Evolutionary conservation across 2,888 invertebrate species (phyloP), one percentile per base, ranked within the genome.

Genomic region (Micoletzkya japonica): DNA sequence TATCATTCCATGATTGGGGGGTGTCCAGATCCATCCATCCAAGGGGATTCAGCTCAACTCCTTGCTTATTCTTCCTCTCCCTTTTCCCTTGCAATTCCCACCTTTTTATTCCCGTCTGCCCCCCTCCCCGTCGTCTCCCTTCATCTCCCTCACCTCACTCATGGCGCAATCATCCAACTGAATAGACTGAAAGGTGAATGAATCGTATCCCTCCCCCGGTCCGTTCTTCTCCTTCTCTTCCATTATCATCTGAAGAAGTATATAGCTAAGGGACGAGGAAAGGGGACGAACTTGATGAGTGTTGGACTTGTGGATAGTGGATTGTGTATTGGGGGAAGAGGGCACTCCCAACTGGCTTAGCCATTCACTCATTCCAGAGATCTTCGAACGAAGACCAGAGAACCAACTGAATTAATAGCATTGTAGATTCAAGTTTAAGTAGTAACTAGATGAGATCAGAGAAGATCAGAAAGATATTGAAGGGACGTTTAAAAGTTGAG

Each of bases 351-450:
- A 60, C 66, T 80, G 80, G 54, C 72, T 76, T 74, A 80, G 72
- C 80, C 80, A 80, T 74, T 80, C 80, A 69, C 75, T 74, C 69
- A 80, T 75, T 34, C 73, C 60, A 17, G 77, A 70, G 50, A 80
- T 56, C 69, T 77, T 77, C 26, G 78, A 74, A 59, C 74, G 70
- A 57, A 80, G 74, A n/a, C 78, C 80, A n/a, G 76, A 76, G 63
- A 80, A 77, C 80, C 80, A 80, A 70, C 80, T 78, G 75, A 60
- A 77, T 76, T 4, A 36, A 44, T 34, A 63, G 26, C n/a, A 4
- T 26, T 39, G 17, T 26, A 52, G n/a, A n/a, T n/a, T n/a, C n/a
- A n/a, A n/a, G n/a, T n/a, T n/a, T n/a, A n/a, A n/a, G n/a, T n/a
- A n/a, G n/a, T n/a, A n/a, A n/a, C n/a, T n/a, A n/a, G n/a, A 52